A percentile compares a stretch with the other conserved stretches of the same genome.
These are phyloP conservation scores for Phortica variegata DNA, from an alignment of 1,140 invertebrate genomes.

Conservation along the genomic window DNA sequence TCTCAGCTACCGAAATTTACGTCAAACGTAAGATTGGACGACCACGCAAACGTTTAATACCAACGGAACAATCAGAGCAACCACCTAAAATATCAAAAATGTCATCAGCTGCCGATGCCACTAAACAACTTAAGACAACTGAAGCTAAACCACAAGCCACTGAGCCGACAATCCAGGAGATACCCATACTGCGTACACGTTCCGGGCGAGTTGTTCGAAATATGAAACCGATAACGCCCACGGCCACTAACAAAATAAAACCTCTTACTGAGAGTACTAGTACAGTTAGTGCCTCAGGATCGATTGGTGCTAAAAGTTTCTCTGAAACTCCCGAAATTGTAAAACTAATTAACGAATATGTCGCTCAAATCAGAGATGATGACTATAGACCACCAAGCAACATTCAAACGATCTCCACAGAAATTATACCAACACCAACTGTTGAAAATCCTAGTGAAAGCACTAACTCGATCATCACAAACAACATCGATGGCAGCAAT, in stretches of 20 bases:
- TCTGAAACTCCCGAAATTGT: too few species aligned
- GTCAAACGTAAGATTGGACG: constrained; percentile 14
- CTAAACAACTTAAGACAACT: not conserved
- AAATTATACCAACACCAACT: not conserved
- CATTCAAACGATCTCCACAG: not conserved
- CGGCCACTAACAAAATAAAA: constrained; percentile 5
- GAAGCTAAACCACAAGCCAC: not conserved
- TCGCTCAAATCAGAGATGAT: constrained; percentile 27
- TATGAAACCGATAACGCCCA: constrained; percentile 8
- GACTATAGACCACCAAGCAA: constrained; percentile 33
- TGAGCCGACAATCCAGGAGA: constrained; percentile 3
- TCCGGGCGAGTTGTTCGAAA: constrained; percentile 32
- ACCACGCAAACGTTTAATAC: constrained; percentile 13
- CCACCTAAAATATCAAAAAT: not conserved
- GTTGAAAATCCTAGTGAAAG: constrained; percentile 2
- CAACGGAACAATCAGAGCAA: not conserved
- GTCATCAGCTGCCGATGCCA: not conserved
- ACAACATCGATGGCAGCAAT: not conserved
- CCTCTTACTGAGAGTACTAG: not conserved
- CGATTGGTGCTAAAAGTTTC: too few species aligned
- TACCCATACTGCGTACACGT: constrained; percentile 23
- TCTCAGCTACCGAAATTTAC: not conserved
- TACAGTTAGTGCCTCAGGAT: constrained; percentile 17
- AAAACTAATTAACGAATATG: not conserved
- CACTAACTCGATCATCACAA: not conserved